phyloP scores from a whole-genome alignment of 2,797 vertebrate species.

The Limnodromus scolopaceus region DNA sequence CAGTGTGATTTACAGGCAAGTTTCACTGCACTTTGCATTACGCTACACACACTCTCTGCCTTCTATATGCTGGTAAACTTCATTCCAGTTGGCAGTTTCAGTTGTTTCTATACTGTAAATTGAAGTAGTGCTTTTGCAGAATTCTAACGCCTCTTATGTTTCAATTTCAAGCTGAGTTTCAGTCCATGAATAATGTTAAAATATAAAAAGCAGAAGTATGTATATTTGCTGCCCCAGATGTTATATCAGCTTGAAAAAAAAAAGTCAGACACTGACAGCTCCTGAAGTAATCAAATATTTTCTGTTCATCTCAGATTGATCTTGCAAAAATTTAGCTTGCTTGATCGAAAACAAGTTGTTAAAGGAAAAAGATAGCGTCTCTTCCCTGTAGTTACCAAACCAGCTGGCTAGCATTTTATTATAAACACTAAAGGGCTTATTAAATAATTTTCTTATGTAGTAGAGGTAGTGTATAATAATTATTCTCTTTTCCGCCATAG shows the following conservation, averaged over 20 bases:
- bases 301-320: conserved; percentile 29
- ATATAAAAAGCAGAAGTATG: neutral
- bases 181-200: conserved; percentile 4
- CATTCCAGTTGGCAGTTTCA: neutral
- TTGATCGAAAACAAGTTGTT: conserved; percentile 4
- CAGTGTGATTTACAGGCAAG: conserved; percentile 3
- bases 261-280: neutral
- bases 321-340: neutral
- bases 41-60: neutral
- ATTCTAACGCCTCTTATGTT: conserved; percentile 6
- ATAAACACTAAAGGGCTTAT: neutral
- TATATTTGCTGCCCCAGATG: neutral
- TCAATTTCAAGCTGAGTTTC: conserved; percentile 29
- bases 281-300: conserved; percentile 18
- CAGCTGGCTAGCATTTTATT: neutral
- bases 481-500: neutral
- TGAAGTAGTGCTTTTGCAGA: neutral
- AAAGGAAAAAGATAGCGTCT: neutral
- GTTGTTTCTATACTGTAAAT: conserved; percentile 1
- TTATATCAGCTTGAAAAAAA: neutral
- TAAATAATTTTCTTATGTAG: neutral
- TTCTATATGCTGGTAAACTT: neutral
- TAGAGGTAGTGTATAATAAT: neutral
- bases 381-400: neutral
- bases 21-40: neutral